phyloP scores from a whole-genome alignment of 2,797 vertebrate species.

The Poecilia gillii region DNA sequence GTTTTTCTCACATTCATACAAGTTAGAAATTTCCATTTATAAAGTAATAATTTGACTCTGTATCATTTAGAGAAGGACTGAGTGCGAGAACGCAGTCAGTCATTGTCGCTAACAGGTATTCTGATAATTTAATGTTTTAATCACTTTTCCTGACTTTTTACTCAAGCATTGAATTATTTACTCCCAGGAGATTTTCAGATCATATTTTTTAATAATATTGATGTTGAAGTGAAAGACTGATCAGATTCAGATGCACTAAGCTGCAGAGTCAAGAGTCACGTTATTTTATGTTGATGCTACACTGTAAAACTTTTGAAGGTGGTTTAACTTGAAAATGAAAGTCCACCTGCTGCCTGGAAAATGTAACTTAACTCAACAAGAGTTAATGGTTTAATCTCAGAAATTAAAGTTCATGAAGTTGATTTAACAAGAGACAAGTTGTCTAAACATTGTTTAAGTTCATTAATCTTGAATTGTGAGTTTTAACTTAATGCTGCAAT shows the following conservation, averaged over 20 bases:
- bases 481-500: no score
- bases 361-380: no score
- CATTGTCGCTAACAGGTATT: neutral
- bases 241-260: neutral
- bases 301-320: no score
- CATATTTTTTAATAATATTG: neutral
- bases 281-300: no score
- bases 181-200: neutral
- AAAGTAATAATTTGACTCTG: neutral
- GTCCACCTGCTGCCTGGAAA: no score
- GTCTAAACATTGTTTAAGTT: no score
- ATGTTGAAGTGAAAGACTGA: neutral
- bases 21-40: constrained; percentile 6
- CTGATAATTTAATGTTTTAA: neutral
- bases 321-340: no score
- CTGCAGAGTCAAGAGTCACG: neutral
- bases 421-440: no score
- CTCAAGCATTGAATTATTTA: neutral
- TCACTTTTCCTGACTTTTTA: constrained; percentile 5
- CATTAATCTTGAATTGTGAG: no score
- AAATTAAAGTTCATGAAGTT: no score
- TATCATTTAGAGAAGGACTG: neutral
- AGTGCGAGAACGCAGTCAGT: neutral
- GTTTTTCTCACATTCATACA: neutral
- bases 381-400: no score